phyloP scores from a whole-genome alignment of 2,797 vertebrate genomes.

The Chelon auratus region DNA sequence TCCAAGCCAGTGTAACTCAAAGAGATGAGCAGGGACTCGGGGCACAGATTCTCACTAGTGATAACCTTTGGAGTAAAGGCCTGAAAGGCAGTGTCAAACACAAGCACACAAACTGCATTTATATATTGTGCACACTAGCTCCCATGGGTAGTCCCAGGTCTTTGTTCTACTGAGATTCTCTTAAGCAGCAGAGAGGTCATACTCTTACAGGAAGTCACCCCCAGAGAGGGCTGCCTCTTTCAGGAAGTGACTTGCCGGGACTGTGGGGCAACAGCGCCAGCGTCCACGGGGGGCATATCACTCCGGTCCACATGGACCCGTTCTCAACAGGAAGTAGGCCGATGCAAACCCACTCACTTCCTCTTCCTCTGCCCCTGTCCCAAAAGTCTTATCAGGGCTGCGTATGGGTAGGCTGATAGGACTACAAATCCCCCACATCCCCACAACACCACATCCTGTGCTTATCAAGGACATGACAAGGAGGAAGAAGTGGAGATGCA shows the following conservation, averaged over 20 bases:
- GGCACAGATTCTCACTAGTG: constrained; percentile 83
- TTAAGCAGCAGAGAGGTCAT: constrained; percentile 70
- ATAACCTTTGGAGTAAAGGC: constrained; percentile 88
- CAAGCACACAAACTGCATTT: constrained; percentile 19
- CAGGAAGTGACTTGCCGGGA: constrained; percentile 76
- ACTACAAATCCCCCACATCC: constrained; percentile 91
- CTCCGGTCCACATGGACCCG: constrained; percentile 83
- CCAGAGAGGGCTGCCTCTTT: constrained; percentile 68
- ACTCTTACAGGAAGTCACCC: constrained; percentile 80
- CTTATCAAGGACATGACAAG: constrained; percentile 75
- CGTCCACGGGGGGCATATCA: constrained; percentile 89
- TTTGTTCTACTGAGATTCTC: constrained; percentile 76
- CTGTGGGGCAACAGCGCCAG: constrained; percentile 56
- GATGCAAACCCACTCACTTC: constrained; percentile 74
- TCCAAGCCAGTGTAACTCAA: constrained; percentile 77
- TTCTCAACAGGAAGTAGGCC: constrained; percentile 70
- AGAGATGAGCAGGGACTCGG: constrained; percentile 84
- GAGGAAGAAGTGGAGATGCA: constrained; percentile 35
- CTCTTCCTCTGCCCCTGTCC: constrained; percentile 74
- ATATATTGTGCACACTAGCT: constrained; percentile 35
- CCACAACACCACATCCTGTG: constrained; percentile 91
- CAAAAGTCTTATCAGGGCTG: constrained; percentile 77
- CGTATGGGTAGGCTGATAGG: constrained; percentile 80
- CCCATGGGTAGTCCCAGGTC: constrained; percentile 76
- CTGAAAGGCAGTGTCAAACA: constrained; percentile 52